Evolutionary conservation across 2,797 vertebrate species (phyloP), one percentile per base, ranked within the genome.

Genomic region (Chelmon rostratus): DNA sequence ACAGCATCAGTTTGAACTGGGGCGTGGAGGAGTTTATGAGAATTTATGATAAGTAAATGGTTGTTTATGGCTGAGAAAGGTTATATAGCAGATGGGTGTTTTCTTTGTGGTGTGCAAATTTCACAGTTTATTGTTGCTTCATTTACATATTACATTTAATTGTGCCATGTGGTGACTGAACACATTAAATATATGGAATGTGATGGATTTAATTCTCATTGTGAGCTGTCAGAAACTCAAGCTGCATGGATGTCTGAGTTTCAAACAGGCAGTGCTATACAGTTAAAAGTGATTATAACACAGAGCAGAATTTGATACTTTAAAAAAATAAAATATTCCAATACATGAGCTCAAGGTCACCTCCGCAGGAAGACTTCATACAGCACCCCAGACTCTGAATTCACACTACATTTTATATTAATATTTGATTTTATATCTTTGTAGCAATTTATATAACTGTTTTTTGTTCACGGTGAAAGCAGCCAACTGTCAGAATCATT

Each of bases 31-130:
- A 85, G 83, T 88, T 88, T 78, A 76, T 84, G 62, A 81, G 70
- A 76, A 79, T 89, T 89, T 80, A 81, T 85, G 73, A 83, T 72
- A 70, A 86, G 81, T 82, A 86, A 89, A 84, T 74, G 82, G 11
- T 69, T 91, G 83, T 91, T 93, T 86, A 76, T 77, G 57, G 42
- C 47, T 80, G 74, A 70, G 71, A 80, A 76, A 81, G 86, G 79
- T 82, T 89, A 82, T 88, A 90, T 73, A 86, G 65, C 85, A 88
- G 85, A 90, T 90, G 85, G 82, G 57, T 83, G 61, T 71, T 88
- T 88, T 84, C 58, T 63, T 61, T 50, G 67, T 50, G 47, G 19
- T 35, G 70, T 66, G 53, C 62, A 76, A 47, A 75, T 58, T 76
- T 19, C 13, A 21, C 54, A 40, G 49, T 85, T 78, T 78, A 54